Evolutionary conservation across 2,113 vertebrate genomes (phyloP).

Genomic region (Macaca nemestrina): DNA sequence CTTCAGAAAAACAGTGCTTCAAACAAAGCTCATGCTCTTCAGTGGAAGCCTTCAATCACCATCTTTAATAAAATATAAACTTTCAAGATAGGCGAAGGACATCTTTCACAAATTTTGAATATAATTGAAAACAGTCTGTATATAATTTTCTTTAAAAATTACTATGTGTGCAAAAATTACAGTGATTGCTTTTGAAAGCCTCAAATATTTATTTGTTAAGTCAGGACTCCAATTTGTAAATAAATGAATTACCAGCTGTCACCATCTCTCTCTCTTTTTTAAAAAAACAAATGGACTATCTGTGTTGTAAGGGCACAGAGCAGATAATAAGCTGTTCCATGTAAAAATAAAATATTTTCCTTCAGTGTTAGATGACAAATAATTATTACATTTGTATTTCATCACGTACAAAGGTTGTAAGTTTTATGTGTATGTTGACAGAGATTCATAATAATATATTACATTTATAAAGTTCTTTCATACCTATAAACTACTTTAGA

Average conservation of each 20-base stretch:
- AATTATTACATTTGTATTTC: slow-evolving; percentile 29
- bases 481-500: neutral
- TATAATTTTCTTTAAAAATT: neutral
- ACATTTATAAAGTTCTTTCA: neutral
- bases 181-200: slow-evolving; percentile 10
- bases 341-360: slow-evolving; percentile 25
- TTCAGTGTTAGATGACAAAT: slow-evolving; percentile 24
- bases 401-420: neutral
- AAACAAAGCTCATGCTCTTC: neutral
- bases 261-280: neutral
- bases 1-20: neutral
- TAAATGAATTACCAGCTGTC: neutral
- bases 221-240: slow-evolving; percentile 36
- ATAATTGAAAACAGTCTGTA: neutral
- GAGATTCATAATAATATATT: neutral
- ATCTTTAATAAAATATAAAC: neutral
- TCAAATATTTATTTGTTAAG: slow-evolving; percentile 44
- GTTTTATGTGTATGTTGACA: neutral
- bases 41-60: neutral
- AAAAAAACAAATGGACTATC: neutral
- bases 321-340: neutral
- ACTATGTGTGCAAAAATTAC: neutral
- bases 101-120: neutral
- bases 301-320: neutral
- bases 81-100: neutral